Percentiles rank a stretch among this genome's conserved stretches.
Conservation (phyloP, 1,140 invertebrate species). For the Magallana ariakensis region DNA sequence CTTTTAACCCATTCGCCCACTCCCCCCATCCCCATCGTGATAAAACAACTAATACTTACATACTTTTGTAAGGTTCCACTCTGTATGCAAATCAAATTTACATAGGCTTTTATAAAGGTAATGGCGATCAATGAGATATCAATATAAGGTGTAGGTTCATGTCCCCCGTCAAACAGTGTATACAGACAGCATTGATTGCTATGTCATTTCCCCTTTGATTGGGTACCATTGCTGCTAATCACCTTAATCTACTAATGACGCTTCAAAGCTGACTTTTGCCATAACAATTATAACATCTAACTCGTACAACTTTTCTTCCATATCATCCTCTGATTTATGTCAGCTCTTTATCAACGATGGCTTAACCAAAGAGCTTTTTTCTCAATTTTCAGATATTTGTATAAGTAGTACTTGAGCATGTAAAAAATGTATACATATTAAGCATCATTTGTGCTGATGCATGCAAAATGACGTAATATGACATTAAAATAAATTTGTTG, state of each 20-base stretch:
- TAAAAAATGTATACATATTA: too few relatives aligned
- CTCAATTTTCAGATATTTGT: too few relatives aligned
- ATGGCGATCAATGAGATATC: not conserved
- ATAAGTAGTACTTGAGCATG: too few relatives aligned
- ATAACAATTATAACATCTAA: slow-evolving; percentile 16
- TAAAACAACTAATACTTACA: not conserved
- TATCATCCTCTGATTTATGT: not conserved
- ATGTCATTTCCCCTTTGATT: not conserved
- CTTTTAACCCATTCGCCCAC: too few relatives aligned
- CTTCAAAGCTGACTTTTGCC: slow-evolving; percentile 27
- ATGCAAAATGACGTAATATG: too few relatives aligned
- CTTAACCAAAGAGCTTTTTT: too few relatives aligned
- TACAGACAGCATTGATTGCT: slow-evolving; percentile 5
- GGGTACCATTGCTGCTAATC: not conserved
- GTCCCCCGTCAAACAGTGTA: not conserved
- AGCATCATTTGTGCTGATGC: too few relatives aligned
- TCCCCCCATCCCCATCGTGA: not conserved
- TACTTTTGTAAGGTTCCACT: not conserved
- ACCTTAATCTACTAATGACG: not conserved
- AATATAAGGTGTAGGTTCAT: not conserved
- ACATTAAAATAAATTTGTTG: too few relatives aligned
- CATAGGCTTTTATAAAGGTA: not conserved
- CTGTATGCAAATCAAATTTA: slow-evolving; percentile 1
- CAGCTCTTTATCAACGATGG: not conserved
- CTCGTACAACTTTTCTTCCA: not conserved